phyloP scores from a whole-genome alignment of 2,113 vertebrate genomes.

The Perca schrenkii region DNA sequence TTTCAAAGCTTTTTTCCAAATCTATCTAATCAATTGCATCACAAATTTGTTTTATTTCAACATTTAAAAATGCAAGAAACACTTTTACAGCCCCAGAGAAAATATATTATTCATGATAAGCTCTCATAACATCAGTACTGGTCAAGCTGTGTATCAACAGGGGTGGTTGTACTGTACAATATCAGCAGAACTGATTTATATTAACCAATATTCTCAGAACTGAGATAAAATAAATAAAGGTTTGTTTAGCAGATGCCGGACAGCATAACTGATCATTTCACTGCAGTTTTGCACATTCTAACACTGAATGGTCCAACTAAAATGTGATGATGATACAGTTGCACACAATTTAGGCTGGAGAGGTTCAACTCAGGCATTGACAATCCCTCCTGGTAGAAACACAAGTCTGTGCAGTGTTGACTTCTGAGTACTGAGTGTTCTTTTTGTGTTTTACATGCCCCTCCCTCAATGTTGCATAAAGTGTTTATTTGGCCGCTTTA shows the following conservation, averaged over 20 bases:
- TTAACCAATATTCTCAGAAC: slow-evolving; percentile 2
- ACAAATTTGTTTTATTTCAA: neutral
- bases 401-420: slow-evolving; percentile 23
- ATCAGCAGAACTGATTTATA: neutral
- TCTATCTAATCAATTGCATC: neutral
- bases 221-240: neutral
- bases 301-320: neutral
- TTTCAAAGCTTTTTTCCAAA: neutral
- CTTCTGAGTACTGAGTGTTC: slow-evolving; percentile 20
- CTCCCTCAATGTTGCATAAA: slow-evolving; percentile 25
- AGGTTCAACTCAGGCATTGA: slow-evolving; percentile 16
- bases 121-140: neutral
- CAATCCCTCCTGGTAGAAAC: slow-evolving; percentile 15
- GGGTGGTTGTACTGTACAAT: neutral
- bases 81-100: neutral
- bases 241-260: slow-evolving; percentile 10
- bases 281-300: neutral
- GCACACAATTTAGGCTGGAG: neutral
- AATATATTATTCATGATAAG: slow-evolving; percentile 1
- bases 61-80: neutral
- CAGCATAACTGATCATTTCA: neutral
- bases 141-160: neutral
- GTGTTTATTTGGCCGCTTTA: slow-evolving; percentile 30
- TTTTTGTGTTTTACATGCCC: slow-evolving; percentile 27
- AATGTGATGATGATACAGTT: slow-evolving; percentile 6